A percentile compares a stretch with the other conserved stretches of the same genome.
phyloP scores from a whole-genome alignment of 2,888 invertebrate species.

The Bombylius discolor region DNA sequence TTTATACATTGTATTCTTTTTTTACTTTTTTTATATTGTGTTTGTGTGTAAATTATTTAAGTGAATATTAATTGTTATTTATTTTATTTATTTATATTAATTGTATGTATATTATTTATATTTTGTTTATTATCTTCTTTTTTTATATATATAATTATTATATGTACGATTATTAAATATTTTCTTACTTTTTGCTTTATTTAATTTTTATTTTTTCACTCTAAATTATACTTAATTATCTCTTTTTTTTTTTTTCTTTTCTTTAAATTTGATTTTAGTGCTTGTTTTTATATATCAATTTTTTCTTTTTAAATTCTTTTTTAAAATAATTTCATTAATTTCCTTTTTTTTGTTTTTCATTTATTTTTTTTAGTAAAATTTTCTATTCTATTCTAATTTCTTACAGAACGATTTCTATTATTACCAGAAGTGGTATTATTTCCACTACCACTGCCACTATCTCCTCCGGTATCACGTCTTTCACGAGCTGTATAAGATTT shows the following conservation, averaged over 20 bases:
- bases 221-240: background rate
- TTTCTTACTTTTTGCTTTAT: background rate
- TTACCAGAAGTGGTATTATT: slow-evolving; percentile 18
- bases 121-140: background rate
- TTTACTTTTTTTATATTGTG: too few species aligned
- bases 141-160: too few species aligned
- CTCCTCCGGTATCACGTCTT: slow-evolving; percentile 19
- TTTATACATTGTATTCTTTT: too few species aligned
- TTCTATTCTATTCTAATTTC: slow-evolving; percentile 1
- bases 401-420: slow-evolving; percentile 24
- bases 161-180: too few species aligned
- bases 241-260: background rate
- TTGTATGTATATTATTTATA: background rate
- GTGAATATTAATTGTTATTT: too few species aligned
- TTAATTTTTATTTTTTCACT: background rate
- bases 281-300: slow-evolving; percentile 1
- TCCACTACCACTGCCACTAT: background rate
- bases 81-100: too few species aligned
- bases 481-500: slow-evolving; percentile 17
- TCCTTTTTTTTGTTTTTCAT: too few species aligned
- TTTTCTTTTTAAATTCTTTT: slow-evolving; percentile 1
- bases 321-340: background rate
- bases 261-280: background rate
- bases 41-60: too few species aligned
- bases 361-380: too few species aligned